phyloP scores from a whole-genome alignment of 2,888 invertebrate genomes.

The Hermodice carunculata region DNA sequence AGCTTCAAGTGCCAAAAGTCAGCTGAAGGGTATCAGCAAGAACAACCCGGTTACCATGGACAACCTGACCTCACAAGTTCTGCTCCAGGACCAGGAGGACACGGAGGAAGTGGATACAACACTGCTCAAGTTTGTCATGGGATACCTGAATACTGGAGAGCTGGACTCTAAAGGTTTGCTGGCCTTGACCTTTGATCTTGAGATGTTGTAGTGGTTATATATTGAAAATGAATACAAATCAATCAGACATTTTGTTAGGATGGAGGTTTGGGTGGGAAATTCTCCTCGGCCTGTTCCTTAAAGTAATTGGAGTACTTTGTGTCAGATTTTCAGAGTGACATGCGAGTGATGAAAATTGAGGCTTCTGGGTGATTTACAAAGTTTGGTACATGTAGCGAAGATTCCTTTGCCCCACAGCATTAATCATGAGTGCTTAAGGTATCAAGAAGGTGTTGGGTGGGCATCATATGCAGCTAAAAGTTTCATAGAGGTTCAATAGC shows the following conservation, averaged over 20 bases:
- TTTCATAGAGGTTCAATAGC: no score
- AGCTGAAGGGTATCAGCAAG: slow-evolving; percentile 48
- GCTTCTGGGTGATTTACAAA: no score
- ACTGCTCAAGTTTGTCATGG: slow-evolving; percentile 40
- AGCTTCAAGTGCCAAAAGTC: slow-evolving; percentile 45
- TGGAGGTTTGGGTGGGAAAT: no score
- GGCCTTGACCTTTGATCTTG: not conserved
- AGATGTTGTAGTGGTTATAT: not conserved
- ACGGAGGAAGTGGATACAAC: slow-evolving; percentile 12
- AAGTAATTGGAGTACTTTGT: no score
- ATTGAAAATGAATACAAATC: not conserved
- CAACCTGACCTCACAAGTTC: slow-evolving; percentile 48
- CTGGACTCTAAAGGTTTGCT: slow-evolving; percentile 2
- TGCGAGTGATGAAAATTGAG: no score
- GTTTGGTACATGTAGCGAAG: no score
- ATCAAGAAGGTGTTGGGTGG: no score
- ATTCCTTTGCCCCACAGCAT: no score
- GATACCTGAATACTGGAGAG: slow-evolving; percentile 35
- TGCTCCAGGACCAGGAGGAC: slow-evolving; percentile 16
- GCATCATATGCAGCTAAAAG: no score
- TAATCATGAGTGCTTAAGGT: no score
- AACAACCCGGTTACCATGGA: slow-evolving; percentile 47
- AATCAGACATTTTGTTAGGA: not conserved
- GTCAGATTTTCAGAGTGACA: no score
- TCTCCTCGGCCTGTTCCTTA: no score